Evolutionary conservation across 2,113 vertebrate genomes (phyloP).

Genomic region (Sardina pilchardus): DNA sequence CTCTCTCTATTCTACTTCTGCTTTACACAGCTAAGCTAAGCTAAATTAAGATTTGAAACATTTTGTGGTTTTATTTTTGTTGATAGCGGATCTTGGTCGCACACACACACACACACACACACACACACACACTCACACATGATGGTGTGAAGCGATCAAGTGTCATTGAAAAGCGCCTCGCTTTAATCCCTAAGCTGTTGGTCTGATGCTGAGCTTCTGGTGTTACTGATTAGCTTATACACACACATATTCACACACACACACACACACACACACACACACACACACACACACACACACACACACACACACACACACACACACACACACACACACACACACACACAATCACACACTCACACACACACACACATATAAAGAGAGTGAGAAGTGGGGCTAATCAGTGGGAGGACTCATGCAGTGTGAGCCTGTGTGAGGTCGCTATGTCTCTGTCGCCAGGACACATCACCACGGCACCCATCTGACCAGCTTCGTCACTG

Average conservation of each 20-base stretch:
- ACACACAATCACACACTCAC: too few species aligned
- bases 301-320: too few species aligned
- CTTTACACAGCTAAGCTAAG: conserved; percentile 34
- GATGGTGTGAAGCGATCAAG: neutral
- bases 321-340: neutral
- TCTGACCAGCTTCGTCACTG: neutral
- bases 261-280: neutral
- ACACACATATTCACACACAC: neutral
- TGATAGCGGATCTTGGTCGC: conserved; percentile 39
- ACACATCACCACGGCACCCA: neutral
- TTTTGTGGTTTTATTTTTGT: conserved; percentile 45
- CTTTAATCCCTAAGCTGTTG: conserved; percentile 6
- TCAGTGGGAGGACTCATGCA: neutral
- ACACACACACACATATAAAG: neutral
- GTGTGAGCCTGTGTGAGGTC: neutral
- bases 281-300: conserved; percentile 3
- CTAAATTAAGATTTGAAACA: neutral
- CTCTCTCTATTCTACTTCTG: conserved; percentile 51
- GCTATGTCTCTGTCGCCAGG: neutral
- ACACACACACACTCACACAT: neutral
- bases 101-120: neutral
- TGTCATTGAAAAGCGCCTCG: neutral
- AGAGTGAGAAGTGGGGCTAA: conserved; percentile 28
- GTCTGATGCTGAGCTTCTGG: neutral
- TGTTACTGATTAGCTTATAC: neutral